Evolutionary conservation across 2,797 vertebrate genomes (phyloP), one percentile per base, ranked within the genome.

Genomic region (Euthynnus affinis): DNA sequence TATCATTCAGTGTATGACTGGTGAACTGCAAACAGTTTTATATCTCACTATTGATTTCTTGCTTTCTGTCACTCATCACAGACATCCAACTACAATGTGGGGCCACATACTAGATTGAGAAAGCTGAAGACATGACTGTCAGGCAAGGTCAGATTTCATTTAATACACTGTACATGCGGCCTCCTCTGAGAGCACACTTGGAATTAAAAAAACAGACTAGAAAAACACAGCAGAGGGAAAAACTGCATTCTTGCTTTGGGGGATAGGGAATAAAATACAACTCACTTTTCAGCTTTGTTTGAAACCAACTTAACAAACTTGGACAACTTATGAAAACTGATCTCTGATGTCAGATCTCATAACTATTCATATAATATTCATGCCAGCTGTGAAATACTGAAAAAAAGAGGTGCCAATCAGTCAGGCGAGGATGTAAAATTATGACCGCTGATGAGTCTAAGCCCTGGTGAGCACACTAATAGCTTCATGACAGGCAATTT

Each of bases 41-140:
- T 70, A 80, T 78, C 46, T 58, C 56, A 56, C 29, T 59, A 75
- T 61, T 66, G 68, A 87, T 88, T 88, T 79, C 40, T 64, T 75
- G 56, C n/a, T 53, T 70, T 57, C 55, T 59, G 83, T 86, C 42
- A 57, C 42, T 80, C 64, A 64, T 76, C 46, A 59, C 68, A 74
- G 57, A 58, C 53, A 37, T 82, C 46, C 56, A 40, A 32, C 60
- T 64, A 23, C 20, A 64, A n/a, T 68, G 25, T 60, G 65, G n/a
- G 56, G 46, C 23, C 67, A 48, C 29, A 40, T 59, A 15, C 55
- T 62, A 20, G 49, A 29, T 18, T 29, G 29, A 23, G 37, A 72
- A 27, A 63, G 55, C 51, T 20, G 25, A 76, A 49, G 44, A 63
- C 22, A 22, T 27, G 29, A 48, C 32, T n/a, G 52, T n/a, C 34